A percentile compares a stretch with the other conserved stretches of the same genome.
These are phyloP conservation scores for Eristalis arbustorum DNA, from an alignment of 2,888 invertebrate genomes.

Conservation along the genomic window DNA sequence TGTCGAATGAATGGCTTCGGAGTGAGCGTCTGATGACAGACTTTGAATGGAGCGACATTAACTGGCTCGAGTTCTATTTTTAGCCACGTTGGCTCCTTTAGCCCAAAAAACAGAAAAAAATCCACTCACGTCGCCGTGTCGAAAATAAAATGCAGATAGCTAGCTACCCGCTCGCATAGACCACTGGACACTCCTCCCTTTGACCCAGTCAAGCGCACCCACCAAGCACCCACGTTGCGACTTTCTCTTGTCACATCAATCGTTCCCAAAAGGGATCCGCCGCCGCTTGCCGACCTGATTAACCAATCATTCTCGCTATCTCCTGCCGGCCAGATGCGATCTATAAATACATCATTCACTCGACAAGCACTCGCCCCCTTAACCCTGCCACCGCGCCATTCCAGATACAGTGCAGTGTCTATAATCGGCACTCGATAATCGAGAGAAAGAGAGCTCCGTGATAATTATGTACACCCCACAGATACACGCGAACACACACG, in stretches of 20 bases:
- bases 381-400: background rate
- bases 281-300: slow-evolving; percentile 19
- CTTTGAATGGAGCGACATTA: no score
- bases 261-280: background rate
- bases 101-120: background rate
- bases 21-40: no score
- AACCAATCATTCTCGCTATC: slow-evolving; percentile 20
- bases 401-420: slow-evolving; percentile 21
- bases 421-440: slow-evolving; percentile 48
- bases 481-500: background rate
- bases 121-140: background rate
- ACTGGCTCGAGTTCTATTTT: no score
- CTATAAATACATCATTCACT: slow-evolving; percentile 10
- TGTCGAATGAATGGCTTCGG: background rate
- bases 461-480: slow-evolving; percentile 38
- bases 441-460: background rate
- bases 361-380: background rate
- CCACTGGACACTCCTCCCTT: background rate
- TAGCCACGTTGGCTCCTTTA: no score
- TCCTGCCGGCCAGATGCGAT: slow-evolving; percentile 25
- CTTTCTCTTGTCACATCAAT: background rate
- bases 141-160: background rate
- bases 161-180: background rate
- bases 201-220: background rate
- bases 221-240: background rate